These are phyloP conservation scores for Odontamblyopus lacepedii DNA, from an alignment of 2,797 vertebrate species.

Conservation along the genomic window DNA sequence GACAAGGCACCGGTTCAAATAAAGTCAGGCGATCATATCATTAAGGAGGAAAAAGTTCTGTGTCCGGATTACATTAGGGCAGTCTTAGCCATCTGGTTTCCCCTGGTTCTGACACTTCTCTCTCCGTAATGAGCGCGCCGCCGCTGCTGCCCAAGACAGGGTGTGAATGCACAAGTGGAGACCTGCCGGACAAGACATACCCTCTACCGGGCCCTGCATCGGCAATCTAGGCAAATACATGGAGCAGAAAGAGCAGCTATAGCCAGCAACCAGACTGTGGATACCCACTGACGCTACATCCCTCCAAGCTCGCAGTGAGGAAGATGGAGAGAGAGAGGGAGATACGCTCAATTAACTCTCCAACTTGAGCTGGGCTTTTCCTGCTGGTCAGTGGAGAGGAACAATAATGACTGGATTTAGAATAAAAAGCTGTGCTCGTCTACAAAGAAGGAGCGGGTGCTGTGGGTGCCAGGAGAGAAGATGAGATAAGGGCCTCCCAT, in stretches of 20 bases:
- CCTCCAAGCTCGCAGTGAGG: constrained; percentile 54
- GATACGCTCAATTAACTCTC: constrained; percentile 82
- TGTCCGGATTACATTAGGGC: constrained; percentile 83
- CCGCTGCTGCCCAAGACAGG: constrained; percentile 66
- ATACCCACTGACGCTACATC: constrained; percentile 53
- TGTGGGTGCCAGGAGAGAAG: constrained; percentile 53
- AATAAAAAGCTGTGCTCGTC: constrained; percentile 83
- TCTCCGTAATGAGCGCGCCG: constrained; percentile 79
- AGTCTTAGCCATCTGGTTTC: constrained; percentile 70
- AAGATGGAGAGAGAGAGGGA: constrained; percentile 43
- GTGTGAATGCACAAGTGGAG: constrained; percentile 80
- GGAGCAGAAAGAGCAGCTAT: constrained; percentile 65
- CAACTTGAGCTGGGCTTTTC: constrained; percentile 80
- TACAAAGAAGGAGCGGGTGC: constrained; percentile 71
- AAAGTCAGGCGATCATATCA: constrained; percentile 78
- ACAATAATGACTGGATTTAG: constrained; percentile 83
- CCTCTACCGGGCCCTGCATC: constrained; percentile 66
- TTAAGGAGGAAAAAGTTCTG: constrained; percentile 79
- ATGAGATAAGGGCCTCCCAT: constrained; percentile 72
- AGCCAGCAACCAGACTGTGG: constrained; percentile 62
- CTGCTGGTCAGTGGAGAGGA: constrained; percentile 80
- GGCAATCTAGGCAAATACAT: constrained; percentile 78
- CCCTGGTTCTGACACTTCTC: constrained; percentile 78
- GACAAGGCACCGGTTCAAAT: constrained; percentile 72
- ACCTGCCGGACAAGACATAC: constrained; percentile 73